These are phyloP conservation scores for Porites evermanni DNA, from an alignment of 92 coral and sea anemone genomes.

Conservation along the genomic window DNA sequence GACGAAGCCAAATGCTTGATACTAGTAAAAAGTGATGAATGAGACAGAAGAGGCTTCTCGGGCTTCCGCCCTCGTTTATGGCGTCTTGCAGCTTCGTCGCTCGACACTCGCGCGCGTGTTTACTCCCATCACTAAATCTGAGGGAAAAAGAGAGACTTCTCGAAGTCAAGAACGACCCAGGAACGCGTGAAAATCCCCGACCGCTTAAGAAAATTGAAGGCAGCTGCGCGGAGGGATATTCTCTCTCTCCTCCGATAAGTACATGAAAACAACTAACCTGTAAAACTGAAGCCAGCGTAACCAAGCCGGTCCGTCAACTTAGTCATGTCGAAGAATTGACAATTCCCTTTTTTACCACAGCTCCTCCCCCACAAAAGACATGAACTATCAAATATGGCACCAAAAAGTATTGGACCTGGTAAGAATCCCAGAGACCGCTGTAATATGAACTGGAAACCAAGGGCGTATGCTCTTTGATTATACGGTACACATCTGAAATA, in stretches of 20 bases:
- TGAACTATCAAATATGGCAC: constrained; percentile 75
- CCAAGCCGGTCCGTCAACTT: constrained; percentile 54
- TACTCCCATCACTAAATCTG: no score
- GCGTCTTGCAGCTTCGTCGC: no score
- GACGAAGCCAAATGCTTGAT: no score
- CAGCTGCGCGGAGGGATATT: no score
- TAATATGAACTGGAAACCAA: constrained; percentile 89
- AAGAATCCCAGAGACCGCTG: constrained; percentile 85
- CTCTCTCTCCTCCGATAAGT: neutral
- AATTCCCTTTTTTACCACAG: constrained; percentile 88
- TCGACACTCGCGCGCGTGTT: no score
- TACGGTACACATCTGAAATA: constrained; percentile 86
- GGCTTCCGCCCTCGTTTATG: no score
- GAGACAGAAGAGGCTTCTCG: no score
- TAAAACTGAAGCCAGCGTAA: constrained; percentile 26
- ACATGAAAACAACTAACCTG: constrained; percentile 36
- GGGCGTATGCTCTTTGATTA: constrained; percentile 96
- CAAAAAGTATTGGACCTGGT: constrained; percentile 93
- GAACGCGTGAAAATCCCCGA: no score
- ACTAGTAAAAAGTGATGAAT: no score
- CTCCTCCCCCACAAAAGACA: constrained; percentile 94
- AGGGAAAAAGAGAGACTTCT: no score
- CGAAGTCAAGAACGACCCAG: no score
- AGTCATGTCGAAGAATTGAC: constrained; percentile 80
- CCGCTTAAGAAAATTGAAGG: no score